Conservation (phyloP, 2,888 invertebrate genomes). For the Drosophila demipolita region DNA sequence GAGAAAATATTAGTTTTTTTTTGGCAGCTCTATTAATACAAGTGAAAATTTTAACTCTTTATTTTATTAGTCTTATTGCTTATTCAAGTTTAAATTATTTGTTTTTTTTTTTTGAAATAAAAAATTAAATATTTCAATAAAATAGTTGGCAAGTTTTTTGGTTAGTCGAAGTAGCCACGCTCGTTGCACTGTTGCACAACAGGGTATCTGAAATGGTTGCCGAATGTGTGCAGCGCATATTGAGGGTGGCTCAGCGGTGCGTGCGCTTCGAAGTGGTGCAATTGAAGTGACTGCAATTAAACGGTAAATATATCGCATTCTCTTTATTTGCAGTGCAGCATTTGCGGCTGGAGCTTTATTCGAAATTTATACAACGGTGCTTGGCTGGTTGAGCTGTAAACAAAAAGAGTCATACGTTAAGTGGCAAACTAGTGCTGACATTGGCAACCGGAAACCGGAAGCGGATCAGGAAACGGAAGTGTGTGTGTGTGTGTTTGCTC, state of each 20-base stretch:
- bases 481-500: background rate
- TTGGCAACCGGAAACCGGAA: conserved; percentile 20
- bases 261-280: conserved; percentile 32
- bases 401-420: conserved; percentile 9
- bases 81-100: background rate
- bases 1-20: rapidly evolving
- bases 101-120: background rate
- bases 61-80: no score
- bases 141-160: background rate
- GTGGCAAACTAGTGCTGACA: conserved; percentile 23
- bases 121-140: background rate
- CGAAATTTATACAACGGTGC: conserved; percentile 3
- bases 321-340: conserved; percentile 35
- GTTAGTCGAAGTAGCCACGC: background rate
- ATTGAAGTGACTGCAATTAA: conserved; percentile 73
- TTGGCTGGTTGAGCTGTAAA: conserved; percentile 5
- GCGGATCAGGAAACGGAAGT: conserved; percentile 30
- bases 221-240: conserved; percentile 20
- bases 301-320: conserved; percentile 30
- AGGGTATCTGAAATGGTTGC: conserved; percentile 27
- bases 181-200: background rate
- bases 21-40: background rate
- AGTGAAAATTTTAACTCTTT: background rate
- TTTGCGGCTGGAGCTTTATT: conserved; percentile 7
- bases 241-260: conserved; percentile 38